Base-by-base conservation (phyloP, 1,140 invertebrate species). In the Saccostrea echinata region DNA sequence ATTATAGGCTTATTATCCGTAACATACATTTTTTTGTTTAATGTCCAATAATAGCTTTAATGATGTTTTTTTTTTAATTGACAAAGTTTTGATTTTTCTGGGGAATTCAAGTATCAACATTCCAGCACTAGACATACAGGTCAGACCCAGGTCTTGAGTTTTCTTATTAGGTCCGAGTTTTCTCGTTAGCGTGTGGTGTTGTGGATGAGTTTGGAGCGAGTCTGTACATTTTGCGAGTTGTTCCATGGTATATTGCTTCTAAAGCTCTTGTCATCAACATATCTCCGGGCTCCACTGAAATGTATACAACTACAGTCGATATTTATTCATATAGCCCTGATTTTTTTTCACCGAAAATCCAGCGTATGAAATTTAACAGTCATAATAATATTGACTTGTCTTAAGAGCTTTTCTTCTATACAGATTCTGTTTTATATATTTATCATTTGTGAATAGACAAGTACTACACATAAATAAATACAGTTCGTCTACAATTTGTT, bases 401-500 rank as follows among this genome's bases (percentile, higher is more conserved):
- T 30, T 76, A 27, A 33, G 27, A 76, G 68, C 68, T 76, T 76
- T 76, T 27, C 24, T 64, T 33, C 13, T 76, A 76, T 76, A 76
- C 68, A 33, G 11, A 30, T 16, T 27, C 24, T 76, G 68, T 76
- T 76, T 61, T 76, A 76, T 64, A 71, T 76, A 76, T 76, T 76
- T 76, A 76, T 76, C 68, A 76, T 76, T 76, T 76, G 68, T 76
- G 68, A 76, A 76, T 76, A 76, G 68, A 76, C 27, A 76, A 33
- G 68, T 76, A 76, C 24, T 76, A 33, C 68, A 76, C 68, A 30
- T 76, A 76, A 71, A 76, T 76, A 76, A 76, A 76, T 16, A 76
- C 68, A 76, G 68, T 76, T 76, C 68, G 68, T 76, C 68, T 76
- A 33, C 30, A 76, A 61, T 30, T 27, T 27, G 24, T 76, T 76